These are phyloP conservation scores for Stichopus horrens DNA, from an alignment of 53 echinoderm and acorn worm genomes.

Conservation along the genomic window DNA sequence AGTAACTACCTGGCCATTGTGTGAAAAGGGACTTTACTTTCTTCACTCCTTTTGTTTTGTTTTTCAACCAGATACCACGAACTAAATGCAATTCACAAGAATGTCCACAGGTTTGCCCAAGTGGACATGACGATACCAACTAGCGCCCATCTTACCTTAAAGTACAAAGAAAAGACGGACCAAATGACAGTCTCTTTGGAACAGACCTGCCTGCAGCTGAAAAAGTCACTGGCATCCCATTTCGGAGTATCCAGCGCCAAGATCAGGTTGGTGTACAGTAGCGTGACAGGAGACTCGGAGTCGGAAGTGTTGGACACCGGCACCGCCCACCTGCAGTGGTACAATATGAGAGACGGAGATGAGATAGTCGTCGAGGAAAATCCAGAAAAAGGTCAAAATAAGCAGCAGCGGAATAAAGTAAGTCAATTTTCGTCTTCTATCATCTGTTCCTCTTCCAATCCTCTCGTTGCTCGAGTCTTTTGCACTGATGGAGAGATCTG, in stretches of 20 bases:
- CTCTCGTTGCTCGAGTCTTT: too few species aligned
- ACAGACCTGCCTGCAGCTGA: constrained; percentile 64
- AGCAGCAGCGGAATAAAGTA: too few species aligned
- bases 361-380: constrained; percentile 37
- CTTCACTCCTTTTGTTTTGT: constrained; percentile 10
- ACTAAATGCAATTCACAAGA: constrained; percentile 56
- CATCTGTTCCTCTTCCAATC: too few species aligned
- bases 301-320: constrained; percentile 6
- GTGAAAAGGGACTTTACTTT: too few species aligned
- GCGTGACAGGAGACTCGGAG: not conserved
- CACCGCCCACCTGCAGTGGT: constrained; percentile 46
- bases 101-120: constrained; percentile 61
- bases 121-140: constrained; percentile 60
- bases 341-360: constrained; percentile 59
- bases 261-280: constrained; percentile 13
- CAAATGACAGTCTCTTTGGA: constrained; percentile 54
- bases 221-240: constrained; percentile 55
- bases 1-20: too few species aligned
- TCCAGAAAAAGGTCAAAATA: too few species aligned
- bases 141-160: constrained; percentile 52
- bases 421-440: too few species aligned
- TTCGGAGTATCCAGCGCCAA: constrained; percentile 47
- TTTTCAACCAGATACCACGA: constrained; percentile 65
- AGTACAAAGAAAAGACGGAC: constrained; percentile 46
- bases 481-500: too few species aligned